phyloP scores from a whole-genome alignment of 2,797 vertebrate genomes.

The Momotus momota region DNA sequence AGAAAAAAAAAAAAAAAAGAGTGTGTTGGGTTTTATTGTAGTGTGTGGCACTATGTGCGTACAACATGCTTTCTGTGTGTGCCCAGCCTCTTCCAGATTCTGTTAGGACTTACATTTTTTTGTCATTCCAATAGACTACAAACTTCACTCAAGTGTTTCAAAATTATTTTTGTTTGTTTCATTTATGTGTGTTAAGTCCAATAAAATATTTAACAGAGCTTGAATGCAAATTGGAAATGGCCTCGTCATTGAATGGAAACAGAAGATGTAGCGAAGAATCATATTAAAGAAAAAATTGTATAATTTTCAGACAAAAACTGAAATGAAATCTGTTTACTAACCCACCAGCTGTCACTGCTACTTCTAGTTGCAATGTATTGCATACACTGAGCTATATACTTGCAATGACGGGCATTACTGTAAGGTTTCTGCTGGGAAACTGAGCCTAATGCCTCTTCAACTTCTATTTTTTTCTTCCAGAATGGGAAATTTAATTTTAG shows the following conservation, averaged over 20 bases:
- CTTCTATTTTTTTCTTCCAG: conserved; percentile 36
- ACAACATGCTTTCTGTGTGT: accelerated
- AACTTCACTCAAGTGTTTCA: conserved; percentile 1
- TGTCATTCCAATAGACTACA: background rate
- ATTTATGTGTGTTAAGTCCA: conserved; percentile 42
- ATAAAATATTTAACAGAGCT: conserved; percentile 68
- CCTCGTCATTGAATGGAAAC: conserved; percentile 64
- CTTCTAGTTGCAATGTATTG: conserved; percentile 52
- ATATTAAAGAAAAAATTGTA: conserved; percentile 74
- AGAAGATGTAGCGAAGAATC: conserved; percentile 65
- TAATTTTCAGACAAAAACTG: conserved; percentile 76
- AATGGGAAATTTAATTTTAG: conserved; percentile 54
- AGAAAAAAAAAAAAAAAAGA: background rate
- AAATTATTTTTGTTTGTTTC: conserved; percentile 59
- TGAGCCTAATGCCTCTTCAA: conserved; percentile 66
- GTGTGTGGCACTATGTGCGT: background rate
- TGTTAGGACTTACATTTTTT: background rate
- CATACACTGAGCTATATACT: conserved; percentile 23
- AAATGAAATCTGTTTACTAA: conserved; percentile 77
- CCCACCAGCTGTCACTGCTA: conserved; percentile 77
- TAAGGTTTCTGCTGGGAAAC: conserved; percentile 24
- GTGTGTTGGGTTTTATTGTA: background rate
- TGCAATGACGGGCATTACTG: conserved; percentile 38
- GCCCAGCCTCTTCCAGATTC: background rate
- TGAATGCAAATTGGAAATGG: conserved; percentile 61